Evolutionary conservation across 2,113 vertebrate genomes (phyloP), one percentile per base, ranked within the genome.

Genomic region (Apteryx owenii): DNA sequence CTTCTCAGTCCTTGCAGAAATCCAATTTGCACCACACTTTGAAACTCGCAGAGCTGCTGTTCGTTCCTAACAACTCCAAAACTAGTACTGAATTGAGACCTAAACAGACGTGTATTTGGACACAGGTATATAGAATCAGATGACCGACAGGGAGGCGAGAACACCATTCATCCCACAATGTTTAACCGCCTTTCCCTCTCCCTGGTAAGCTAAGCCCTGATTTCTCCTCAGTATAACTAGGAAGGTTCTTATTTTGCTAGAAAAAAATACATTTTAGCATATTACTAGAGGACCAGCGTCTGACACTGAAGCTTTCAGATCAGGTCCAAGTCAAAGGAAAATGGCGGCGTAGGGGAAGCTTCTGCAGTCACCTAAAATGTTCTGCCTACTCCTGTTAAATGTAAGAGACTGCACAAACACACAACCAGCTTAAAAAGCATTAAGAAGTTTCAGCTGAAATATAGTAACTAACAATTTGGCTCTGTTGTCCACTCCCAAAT

Each of bases 1-100:
- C 61, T 85, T 68, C 86, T 33, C 56, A 46, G 31, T 12, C 58
- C 70, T 58, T 89, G 29, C 81, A 94, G 75, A 88, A 85, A 88
- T 38, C 28, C 20, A 61, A 31, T 69, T 26, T 69, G 21, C 64
- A 90, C 9, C 61, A 78, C 25, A 76, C 31, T 85, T 3, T 12
- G 23, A 79, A 93, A 89, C 64, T 0, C 44, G 29, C 11, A 21
- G 16, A 54, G 79, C 31, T 85, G 68, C 46, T 12, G 9, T 15
- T 62, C 51, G 15, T 28, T 91, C 60, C 31, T 46, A 68, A 38
- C 4, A 4, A 44, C 7, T 87, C 31, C 61, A 17, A 76, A 72
- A 50, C 33, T 21, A 77, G 28, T 36, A 44, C 12, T 28, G 29
- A 87, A 70, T 14, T 44, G 33, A 89, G 58, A 50, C 23, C 12